Conservation (phyloP, 2,797 vertebrate genomes). For the Hippocampus kuda region DNA sequence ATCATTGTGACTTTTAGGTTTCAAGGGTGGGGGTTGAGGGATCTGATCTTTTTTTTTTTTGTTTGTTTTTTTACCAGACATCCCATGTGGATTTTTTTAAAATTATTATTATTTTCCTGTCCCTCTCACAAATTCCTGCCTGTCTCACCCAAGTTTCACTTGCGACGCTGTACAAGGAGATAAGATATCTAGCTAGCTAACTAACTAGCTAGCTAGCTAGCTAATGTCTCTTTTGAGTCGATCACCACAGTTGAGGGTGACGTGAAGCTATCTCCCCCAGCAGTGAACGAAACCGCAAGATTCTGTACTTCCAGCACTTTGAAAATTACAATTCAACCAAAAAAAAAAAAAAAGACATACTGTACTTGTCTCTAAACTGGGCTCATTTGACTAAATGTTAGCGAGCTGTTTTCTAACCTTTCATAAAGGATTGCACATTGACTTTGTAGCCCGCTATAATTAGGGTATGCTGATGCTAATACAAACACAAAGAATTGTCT, state of each 20-base stretch:
- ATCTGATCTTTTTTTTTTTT: constrained; percentile 17
- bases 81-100: constrained; percentile 22
- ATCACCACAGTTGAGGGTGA: background rate
- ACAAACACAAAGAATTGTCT: constrained; percentile 26
- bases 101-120: constrained; percentile 16
- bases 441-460: constrained; percentile 51
- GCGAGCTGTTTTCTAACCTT: constrained; percentile 59
- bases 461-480: constrained; percentile 48
- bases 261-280: background rate
- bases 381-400: constrained; percentile 43
- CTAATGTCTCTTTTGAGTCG: background rate
- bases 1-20: constrained; percentile 35
- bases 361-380: constrained; percentile 44
- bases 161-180: constrained; percentile 1
- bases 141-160: constrained; percentile 8
- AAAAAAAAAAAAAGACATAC: constrained; percentile 15
- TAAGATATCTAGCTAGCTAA: background rate
- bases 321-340: constrained; percentile 12
- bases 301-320: constrained; percentile 9
- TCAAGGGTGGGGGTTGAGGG: constrained; percentile 23
- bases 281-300: constrained; percentile 8
- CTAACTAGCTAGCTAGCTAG: background rate
- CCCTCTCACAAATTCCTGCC: constrained; percentile 49
- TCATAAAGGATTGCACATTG: constrained; percentile 69
- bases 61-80: constrained; percentile 31